phyloP scores from a whole-genome alignment of 2,888 invertebrate species.

The Calephelis perditalis region DNA sequence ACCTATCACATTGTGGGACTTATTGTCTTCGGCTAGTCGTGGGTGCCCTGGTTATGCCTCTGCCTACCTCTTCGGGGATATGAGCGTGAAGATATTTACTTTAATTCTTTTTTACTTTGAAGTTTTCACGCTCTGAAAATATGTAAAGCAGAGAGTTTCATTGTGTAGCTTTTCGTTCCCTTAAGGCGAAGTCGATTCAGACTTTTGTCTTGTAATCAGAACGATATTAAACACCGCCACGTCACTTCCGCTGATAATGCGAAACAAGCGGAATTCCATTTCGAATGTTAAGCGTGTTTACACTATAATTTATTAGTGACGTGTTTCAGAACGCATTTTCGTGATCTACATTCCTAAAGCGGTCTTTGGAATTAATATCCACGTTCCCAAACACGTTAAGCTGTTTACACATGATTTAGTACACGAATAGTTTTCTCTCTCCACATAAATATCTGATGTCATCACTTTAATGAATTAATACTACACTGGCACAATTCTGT shows the following conservation, averaged over 20 bases:
- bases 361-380: slow-evolving; percentile 10
- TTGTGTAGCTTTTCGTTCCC: neutral
- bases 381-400: slow-evolving; percentile 1
- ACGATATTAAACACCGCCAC: neutral
- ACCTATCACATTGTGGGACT: too few species aligned
- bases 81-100: too few species aligned
- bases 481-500: too few species aligned
- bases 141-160: neutral
- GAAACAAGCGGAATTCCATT: slow-evolving; percentile 7
- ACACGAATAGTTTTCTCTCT: slow-evolving; percentile 1
- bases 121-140: too few species aligned
- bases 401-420: slow-evolving; percentile 6
- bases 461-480: too few species aligned
- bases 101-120: too few species aligned
- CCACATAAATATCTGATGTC: neutral
- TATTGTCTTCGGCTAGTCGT: too few species aligned
- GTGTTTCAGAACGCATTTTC: slow-evolving; percentile 11
- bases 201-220: slow-evolving; percentile 7
- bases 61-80: too few species aligned
- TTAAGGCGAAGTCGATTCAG: neutral
- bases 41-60: too few species aligned
- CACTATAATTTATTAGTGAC: slow-evolving; percentile 18
- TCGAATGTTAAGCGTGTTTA: slow-evolving; percentile 16
- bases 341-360: slow-evolving; percentile 12
- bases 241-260: neutral